Evolutionary conservation across 1,140 invertebrate species (phyloP).

Genomic region (Drosophila pseudoananassae): DNA sequence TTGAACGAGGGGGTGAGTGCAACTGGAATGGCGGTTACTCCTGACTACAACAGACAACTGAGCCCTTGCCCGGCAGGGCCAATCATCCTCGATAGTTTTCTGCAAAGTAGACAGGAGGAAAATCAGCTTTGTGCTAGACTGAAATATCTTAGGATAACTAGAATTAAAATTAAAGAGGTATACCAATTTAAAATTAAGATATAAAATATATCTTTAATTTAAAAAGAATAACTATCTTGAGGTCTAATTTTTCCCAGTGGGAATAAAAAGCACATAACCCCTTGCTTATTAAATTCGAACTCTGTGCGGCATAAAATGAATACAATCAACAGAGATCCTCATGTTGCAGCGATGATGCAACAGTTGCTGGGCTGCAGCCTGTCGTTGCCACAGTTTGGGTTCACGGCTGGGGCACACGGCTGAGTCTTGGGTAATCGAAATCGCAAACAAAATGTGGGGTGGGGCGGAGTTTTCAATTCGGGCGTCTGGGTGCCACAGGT

Average conservation of each 20-base stretch:
- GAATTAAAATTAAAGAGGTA: too few relatives aligned
- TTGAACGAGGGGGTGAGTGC: constrained; percentile 15
- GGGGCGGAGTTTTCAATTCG: constrained; percentile 1
- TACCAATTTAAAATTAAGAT: too few relatives aligned
- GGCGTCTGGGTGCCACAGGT: constrained; percentile 35
- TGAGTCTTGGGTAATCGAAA: constrained; percentile 29
- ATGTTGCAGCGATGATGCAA: constrained; percentile 38
- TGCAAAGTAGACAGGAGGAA: constrained; percentile 1
- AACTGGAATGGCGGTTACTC: too few relatives aligned
- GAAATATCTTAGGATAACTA: too few relatives aligned
- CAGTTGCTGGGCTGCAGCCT: constrained; percentile 16
- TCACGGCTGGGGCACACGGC: constrained; percentile 9
- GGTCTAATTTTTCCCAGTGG: not conserved
- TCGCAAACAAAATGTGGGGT: constrained; percentile 5
- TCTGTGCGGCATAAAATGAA: constrained; percentile 1
- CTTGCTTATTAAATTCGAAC: constrained; percentile 4
- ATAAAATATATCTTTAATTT: too few relatives aligned
- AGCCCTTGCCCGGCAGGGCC: constrained; percentile 20
- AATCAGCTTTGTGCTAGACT: not conserved
- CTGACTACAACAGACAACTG: constrained; percentile 29
- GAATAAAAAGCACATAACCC: not conserved
- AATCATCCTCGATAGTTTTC: constrained; percentile 43
- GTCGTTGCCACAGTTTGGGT: not conserved
- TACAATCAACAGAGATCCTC: constrained; percentile 19
- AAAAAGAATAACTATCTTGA: too few relatives aligned